Base-by-base conservation (phyloP, 1,140 invertebrate species). In the Dendrolimus punctatus region DNA sequence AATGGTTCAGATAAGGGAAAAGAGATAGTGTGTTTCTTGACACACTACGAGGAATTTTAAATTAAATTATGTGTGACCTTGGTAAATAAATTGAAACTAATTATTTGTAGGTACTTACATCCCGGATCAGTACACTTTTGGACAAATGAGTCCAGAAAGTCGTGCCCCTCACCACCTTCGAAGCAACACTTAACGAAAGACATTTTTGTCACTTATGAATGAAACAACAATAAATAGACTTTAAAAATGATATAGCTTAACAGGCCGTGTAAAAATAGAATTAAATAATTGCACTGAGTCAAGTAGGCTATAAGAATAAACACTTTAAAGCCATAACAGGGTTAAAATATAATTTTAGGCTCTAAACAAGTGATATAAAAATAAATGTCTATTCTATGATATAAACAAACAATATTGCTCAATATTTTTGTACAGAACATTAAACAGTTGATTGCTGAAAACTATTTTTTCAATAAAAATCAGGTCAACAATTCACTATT, bases 51-150 rank as follows among this genome's bases (percentile, higher is more conserved):
- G 23, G 3, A 1, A 51, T 36, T 4, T 8, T 43, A 51, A 54
- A 58, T 58, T 51, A 23, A 54, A 58, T 58, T 54, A 53, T 45
- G 5, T n/a, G 52, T 38, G 39, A 9, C 47, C 45, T 2, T 43
- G 10, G 3, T 10, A 39, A n/a, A 5, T 41, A 48, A 38, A 39
- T 37, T 0, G 6, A 40, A 8, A 38, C 7, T 39, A 8, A 8
- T 46, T 46, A 36, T 42, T 40, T 38, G 9, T 9, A 45, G 40
- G 43, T 87, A 93, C 93, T 94, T 88, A 95, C 93, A 95, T 76
- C 92, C 91, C 46, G 93, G 92, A 86, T 94, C 92, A 10, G 93
- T 94, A 76, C 93, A 95, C 85, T 94, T 94, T 76, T 92, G 91
- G 5, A 91, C 87, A 53, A 94, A 90, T 43, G 90, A 91, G 60